These are phyloP conservation scores for Liodrosophila aerea DNA, from an alignment of 2,888 invertebrate genomes.

Conservation along the genomic window DNA sequence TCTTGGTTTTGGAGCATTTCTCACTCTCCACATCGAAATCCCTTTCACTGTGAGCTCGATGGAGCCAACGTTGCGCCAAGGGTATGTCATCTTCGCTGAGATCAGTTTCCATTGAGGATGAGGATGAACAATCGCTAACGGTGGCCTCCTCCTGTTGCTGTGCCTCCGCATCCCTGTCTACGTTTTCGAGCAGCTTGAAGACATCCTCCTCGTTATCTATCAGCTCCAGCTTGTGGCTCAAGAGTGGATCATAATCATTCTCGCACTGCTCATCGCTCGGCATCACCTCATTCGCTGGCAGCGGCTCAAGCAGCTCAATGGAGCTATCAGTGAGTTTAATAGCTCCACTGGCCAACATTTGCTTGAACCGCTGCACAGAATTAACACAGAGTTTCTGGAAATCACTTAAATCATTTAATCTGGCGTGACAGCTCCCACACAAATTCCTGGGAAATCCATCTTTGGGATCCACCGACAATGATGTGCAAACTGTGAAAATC, in stretches of 20 bases:
- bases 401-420: constrained; percentile 71
- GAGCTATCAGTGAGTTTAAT: constrained; percentile 10
- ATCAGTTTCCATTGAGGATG: constrained; percentile 20
- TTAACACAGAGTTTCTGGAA: constrained; percentile 71
- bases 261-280: constrained; percentile 58
- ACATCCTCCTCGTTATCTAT: constrained; percentile 79
- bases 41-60: neutral
- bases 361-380: constrained; percentile 67
- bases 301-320: constrained; percentile 25
- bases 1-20: neutral
- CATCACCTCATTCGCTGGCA: too few species aligned
- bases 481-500: constrained; percentile 71
- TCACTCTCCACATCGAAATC: constrained; percentile 6
- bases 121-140: neutral
- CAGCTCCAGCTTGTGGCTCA: constrained; percentile 72
- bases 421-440: constrained; percentile 65
- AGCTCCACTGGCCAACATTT: constrained; percentile 53
- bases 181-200: constrained; percentile 75
- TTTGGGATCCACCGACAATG: constrained; percentile 65
- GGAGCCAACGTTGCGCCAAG: constrained; percentile 54
- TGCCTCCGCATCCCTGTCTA: constrained; percentile 60
- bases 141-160: neutral
- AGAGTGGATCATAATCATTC: constrained; percentile 66
- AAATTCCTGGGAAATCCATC: constrained; percentile 78
- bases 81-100: constrained; percentile 72